Evolutionary conservation across 2,888 invertebrate species (phyloP).

Genomic region (Chymomyza amoena): DNA sequence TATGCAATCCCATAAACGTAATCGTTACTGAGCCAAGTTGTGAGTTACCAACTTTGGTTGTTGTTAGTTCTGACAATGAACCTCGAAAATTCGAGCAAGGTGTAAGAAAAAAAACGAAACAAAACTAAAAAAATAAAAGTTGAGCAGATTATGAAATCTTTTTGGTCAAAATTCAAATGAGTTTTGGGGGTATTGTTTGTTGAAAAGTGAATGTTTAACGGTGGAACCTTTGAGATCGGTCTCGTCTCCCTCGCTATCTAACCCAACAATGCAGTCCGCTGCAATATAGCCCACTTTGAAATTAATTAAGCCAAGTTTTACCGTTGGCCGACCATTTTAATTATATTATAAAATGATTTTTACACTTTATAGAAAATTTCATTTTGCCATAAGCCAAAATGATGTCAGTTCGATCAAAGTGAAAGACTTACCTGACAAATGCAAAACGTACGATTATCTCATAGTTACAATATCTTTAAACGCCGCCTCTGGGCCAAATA

Average conservation of each 20-base stretch:
- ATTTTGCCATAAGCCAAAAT: conserved; percentile 40
- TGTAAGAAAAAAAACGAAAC: not conserved
- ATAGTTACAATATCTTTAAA: conserved; percentile 26
- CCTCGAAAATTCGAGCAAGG: conserved; percentile 7
- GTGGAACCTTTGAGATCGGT: conserved; percentile 20
- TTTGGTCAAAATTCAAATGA: conserved; percentile 36
- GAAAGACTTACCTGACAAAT: conserved; percentile 42
- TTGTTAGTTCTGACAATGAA: conserved; percentile 58
- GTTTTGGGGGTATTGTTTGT: conserved; percentile 9
- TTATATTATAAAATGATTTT: conserved; percentile 43
- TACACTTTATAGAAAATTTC: conserved; percentile 32
- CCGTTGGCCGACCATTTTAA: conserved; percentile 48
- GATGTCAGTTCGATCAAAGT: conserved; percentile 51
- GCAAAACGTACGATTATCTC: conserved; percentile 45
- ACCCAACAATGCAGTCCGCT: conserved; percentile 46
- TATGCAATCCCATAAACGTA: not conserved
- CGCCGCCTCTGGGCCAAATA: not conserved
- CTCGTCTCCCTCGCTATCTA: not conserved
- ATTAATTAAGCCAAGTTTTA: conserved; percentile 47
- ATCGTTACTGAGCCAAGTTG: not conserved
- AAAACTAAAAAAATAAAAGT: conserved; percentile 12
- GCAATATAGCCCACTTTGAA: conserved; percentile 32
- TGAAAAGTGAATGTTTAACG: conserved; percentile 54
- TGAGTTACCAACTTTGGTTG: not conserved
- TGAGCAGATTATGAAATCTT: conserved; percentile 17